Base-by-base conservation (phyloP, 92 coral and sea anemone species). In the Hydrozoanthus gracilis region DNA sequence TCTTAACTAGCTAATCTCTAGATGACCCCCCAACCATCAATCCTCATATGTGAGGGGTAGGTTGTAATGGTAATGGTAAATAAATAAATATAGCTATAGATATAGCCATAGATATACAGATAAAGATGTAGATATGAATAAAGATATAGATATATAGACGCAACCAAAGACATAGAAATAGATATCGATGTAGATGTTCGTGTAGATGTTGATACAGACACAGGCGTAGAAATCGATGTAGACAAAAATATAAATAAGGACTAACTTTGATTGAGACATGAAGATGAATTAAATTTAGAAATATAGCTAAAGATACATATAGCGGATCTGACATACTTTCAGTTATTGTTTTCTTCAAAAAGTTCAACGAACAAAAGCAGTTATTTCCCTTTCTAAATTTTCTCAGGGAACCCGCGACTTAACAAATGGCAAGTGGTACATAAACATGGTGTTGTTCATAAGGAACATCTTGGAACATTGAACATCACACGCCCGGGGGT, bases 381-480 rank as follows among this genome's bases (percentile, higher is more conserved):
- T 27, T 27, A 27, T 27, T 27, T 27, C 39, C 39, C 39, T 27
- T 27, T 27, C 39, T 27, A 27, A 27, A 27, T 80, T 7, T 60
- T 78, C 13, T 16, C 70, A 80, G 85, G 20, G 35, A 51, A 64
- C 45, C 51, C 46, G 44, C 84, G 51, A 27, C 91, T 93, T 5
- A 76, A 66, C 83, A 77, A 76, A 80, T 80, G 85, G 85, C 20
- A 39, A 13, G 74, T 44, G 54, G 46, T 80, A 18, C 44, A 80
- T 13, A 20, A 6, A 20, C 61, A 47, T 4, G 85, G 85, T 16
- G 15, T 80, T n/a, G 60, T 18, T 11, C 64, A 80, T 62, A 82
- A 83, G 16, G 50, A 46, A 17, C 61, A 67, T 8, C 14, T n/a
- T 46, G 85, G 85, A 5, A 49, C 73, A 66, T 73, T 65, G 17